Evolutionary conservation across 2,113 vertebrate species (phyloP).

Genomic region (Cynocephalus volans): DNA sequence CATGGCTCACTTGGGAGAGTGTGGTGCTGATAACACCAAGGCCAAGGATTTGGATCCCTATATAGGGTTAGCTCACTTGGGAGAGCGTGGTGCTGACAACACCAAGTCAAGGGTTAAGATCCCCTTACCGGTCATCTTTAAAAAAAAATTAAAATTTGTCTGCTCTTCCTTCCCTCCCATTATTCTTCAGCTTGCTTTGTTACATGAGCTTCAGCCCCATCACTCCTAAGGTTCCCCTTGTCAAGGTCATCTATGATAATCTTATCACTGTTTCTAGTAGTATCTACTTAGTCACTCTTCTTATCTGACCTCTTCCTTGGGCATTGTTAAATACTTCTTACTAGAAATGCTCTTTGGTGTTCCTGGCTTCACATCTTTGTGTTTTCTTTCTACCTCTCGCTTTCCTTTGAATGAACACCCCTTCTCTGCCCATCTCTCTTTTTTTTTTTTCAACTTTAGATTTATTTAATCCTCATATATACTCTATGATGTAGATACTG

Average conservation of each 20-base stretch:
- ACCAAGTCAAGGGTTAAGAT: too few species aligned
- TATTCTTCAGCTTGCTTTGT: background rate
- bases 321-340: background rate
- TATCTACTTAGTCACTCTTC: background rate
- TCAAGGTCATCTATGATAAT: background rate
- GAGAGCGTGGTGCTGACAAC: too few species aligned
- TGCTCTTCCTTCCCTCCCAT: background rate
- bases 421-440: background rate
- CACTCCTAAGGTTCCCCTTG: background rate
- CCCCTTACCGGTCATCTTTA: too few species aligned
- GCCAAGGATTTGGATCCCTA: too few species aligned
- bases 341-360: conserved; percentile 1
- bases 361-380: background rate
- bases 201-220: background rate
- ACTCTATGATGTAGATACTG: too few species aligned
- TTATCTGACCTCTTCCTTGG: background rate
- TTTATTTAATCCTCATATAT: too few species aligned
- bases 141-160: background rate
- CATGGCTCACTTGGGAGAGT: too few species aligned
- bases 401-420: background rate
- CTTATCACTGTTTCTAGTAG: background rate
- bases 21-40: too few species aligned
- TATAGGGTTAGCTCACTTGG: too few species aligned
- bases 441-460: too few species aligned
- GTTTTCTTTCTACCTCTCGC: background rate